These are phyloP conservation scores for Pyrgus malvae DNA, from an alignment of 2,888 invertebrate genomes.

Conservation along the genomic window DNA sequence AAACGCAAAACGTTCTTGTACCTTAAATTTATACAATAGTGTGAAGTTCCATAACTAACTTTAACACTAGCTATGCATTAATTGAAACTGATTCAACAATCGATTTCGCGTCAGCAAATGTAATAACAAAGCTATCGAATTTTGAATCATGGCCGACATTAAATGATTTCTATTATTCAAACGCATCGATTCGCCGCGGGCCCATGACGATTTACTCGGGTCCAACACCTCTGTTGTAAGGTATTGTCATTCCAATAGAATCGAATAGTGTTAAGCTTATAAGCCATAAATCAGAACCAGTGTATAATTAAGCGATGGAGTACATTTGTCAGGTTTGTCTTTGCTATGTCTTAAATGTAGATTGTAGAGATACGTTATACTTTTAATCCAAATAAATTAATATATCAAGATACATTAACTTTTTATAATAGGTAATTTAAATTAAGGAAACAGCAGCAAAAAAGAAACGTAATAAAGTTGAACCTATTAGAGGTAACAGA, in stretches of 20 bases:
- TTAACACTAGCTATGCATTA: no score
- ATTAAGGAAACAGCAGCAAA: no score
- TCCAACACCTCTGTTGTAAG: constrained; percentile 14
- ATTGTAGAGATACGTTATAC: no score
- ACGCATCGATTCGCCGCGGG: constrained; percentile 42
- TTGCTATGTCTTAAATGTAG: no score
- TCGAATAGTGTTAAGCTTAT: constrained; percentile 6
- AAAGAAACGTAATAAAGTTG: no score
- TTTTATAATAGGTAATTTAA: no score
- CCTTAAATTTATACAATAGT: no score
- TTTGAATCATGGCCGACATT: constrained; percentile 54
- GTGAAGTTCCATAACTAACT: no score
- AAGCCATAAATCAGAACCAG: constrained; percentile 9
- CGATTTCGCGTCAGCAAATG: constrained; percentile 57
- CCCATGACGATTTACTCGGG: constrained; percentile 32
- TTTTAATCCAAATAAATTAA: no score
- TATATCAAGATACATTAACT: no score
- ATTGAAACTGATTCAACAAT: constrained; percentile 60
- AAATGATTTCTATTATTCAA: constrained; percentile 62
- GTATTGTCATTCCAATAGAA: constrained; percentile 17
- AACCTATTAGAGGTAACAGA: no score
- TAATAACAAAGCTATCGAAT: constrained; percentile 63
- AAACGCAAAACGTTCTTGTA: no score
- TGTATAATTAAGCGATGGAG: background rate
- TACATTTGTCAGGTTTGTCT: background rate